Percentiles rank a stretch among this genome's conserved stretches.
phyloP scores from a whole-genome alignment of 2,888 invertebrate species.

The Pyrrhia umbra region DNA sequence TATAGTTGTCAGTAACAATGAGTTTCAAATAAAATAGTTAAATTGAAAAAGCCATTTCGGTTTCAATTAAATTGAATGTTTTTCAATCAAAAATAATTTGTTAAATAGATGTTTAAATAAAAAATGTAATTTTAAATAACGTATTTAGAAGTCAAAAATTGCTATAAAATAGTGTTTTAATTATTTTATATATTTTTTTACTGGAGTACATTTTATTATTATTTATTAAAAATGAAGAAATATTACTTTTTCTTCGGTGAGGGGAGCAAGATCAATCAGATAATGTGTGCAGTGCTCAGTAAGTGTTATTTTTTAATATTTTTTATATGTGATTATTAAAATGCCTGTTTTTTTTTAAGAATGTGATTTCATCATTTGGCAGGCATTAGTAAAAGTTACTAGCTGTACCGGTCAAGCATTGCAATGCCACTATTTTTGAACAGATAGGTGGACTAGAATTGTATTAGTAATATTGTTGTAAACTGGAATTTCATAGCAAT shows the following conservation, averaged over 20 bases:
- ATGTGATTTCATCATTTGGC: too few relatives aligned
- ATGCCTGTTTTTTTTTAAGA: too few relatives aligned
- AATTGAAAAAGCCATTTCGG: not conserved
- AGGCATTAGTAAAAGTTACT: too few relatives aligned
- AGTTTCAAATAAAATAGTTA: not conserved
- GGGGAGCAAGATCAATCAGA: conserved; percentile 80
- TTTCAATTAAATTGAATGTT: not conserved
- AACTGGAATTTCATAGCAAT: too few relatives aligned
- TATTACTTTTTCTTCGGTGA: conserved; percentile 74
- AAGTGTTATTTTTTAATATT: conserved; percentile 28
- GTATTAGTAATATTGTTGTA: too few relatives aligned
- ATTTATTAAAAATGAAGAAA: conserved; percentile 61
- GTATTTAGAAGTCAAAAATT: not conserved
- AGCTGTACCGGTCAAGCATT: too few relatives aligned
- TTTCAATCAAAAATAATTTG: not conserved
- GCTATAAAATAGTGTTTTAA: not conserved
- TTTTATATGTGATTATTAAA: too few relatives aligned
- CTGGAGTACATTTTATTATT: not conserved
- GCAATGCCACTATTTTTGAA: too few relatives aligned
- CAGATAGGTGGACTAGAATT: too few relatives aligned
- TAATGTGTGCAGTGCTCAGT: conserved; percentile 82
- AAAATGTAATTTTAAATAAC: not conserved
- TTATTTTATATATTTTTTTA: not conserved
- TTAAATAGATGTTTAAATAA: not conserved
- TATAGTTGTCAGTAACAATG: conserved; percentile 21